Conservation (phyloP, 2,113 vertebrate species). For the Alethe castanea region DNA sequence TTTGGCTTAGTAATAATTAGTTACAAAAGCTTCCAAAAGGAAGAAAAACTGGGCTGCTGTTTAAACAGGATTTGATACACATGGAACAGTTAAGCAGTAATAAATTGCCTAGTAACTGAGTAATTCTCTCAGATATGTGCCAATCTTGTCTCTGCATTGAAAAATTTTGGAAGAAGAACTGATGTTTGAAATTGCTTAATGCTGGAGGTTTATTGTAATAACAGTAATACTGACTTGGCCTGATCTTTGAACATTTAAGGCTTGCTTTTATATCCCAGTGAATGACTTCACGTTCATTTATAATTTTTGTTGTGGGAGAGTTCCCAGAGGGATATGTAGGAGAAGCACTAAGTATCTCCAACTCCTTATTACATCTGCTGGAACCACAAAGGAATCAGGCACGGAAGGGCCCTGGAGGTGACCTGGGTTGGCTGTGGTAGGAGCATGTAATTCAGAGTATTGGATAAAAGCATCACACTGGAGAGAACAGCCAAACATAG, state of each 20-base stretch:
- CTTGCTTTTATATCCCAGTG: constrained; percentile 37
- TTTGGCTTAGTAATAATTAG: constrained; percentile 27
- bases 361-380: constrained; percentile 18
- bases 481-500: not conserved
- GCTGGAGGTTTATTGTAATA: constrained; percentile 42
- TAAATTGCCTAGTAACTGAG: constrained; percentile 45
- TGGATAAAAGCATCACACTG: not conserved
- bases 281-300: constrained; percentile 49
- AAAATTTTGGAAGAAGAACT: constrained; percentile 50
- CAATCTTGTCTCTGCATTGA: constrained; percentile 29
- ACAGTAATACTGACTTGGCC: constrained; percentile 46
- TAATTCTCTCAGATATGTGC: constrained; percentile 37
- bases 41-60: constrained; percentile 20
- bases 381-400: not conserved
- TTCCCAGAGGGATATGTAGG: not conserved
- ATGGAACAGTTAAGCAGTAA: constrained; percentile 59
- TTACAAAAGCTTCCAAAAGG: constrained; percentile 35
- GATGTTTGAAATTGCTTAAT: constrained; percentile 58
- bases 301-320: constrained; percentile 36
- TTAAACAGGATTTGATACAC: constrained; percentile 39
- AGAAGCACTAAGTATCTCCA: constrained; percentile 30
- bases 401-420: not conserved
- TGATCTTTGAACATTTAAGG: constrained; percentile 24
- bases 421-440: not conserved
- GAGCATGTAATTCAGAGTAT: not conserved